These are phyloP conservation scores for Pandemis heparana DNA, from an alignment of 2,888 invertebrate genomes.

Conservation along the genomic window DNA sequence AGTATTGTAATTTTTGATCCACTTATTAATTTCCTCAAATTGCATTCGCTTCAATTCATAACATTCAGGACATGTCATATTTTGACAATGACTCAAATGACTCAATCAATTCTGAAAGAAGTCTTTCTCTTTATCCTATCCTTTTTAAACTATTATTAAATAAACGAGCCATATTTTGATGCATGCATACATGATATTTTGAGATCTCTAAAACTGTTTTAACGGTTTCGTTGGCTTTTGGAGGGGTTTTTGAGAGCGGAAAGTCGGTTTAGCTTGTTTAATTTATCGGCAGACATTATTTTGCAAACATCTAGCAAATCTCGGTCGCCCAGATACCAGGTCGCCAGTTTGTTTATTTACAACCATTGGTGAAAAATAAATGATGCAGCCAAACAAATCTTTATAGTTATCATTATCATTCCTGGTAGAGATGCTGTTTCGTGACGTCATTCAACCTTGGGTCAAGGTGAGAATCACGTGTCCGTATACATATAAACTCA, in stretches of 20 bases:
- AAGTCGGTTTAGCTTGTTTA: no score
- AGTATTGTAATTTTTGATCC: constrained; percentile 54
- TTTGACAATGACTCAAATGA: constrained; percentile 23
- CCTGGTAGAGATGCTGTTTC: constrained; percentile 13
- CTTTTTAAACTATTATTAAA: no score
- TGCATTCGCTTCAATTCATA: constrained; percentile 12
- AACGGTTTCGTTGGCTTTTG: no score
- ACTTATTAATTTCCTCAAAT: constrained; percentile 21
- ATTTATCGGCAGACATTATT: no score
- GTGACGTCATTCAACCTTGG: constrained; percentile 22
- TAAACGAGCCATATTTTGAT: no score
- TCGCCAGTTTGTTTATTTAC: neutral
- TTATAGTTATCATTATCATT: constrained; percentile 7
- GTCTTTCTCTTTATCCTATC: neutral
- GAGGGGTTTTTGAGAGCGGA: no score
- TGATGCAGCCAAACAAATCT: constrained; percentile 8
- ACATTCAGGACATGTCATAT: neutral
- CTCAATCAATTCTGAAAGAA: constrained; percentile 18
- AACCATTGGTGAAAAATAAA: constrained; percentile 8
- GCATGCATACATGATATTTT: no score
- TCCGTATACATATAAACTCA: constrained; percentile 2
- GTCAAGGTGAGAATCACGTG: constrained; percentile 38
- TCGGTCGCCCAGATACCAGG: neutral
- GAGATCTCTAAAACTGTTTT: no score
- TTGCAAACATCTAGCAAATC: no score